Evolutionary conservation across 2,113 vertebrate species (phyloP).

Genomic region (Mixornis gularis): DNA sequence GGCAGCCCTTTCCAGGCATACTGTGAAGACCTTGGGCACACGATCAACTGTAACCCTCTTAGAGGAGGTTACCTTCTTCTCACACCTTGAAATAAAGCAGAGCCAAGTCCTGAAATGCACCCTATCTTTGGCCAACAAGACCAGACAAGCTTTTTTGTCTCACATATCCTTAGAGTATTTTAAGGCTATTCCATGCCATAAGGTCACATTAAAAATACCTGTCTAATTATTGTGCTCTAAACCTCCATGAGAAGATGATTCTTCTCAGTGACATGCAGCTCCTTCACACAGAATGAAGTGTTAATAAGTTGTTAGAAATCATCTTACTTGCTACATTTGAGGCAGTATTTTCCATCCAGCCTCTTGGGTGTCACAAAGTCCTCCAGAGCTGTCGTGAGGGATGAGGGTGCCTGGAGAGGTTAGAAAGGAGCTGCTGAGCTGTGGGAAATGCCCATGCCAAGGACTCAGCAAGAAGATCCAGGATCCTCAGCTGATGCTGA

Average conservation of each 20-base stretch:
- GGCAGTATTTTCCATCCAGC: conserved; percentile 69
- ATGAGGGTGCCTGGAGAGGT: conserved; percentile 62
- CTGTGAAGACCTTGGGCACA: neutral
- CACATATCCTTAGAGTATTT: neutral
- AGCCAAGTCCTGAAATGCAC: neutral
- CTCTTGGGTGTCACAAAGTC: conserved; percentile 88
- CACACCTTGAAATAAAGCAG: neutral
- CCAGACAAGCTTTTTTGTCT: neutral
- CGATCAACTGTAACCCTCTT: neutral
- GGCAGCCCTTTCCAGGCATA: neutral
- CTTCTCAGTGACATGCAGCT: neutral
- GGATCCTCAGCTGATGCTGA: neutral
- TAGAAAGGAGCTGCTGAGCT: neutral
- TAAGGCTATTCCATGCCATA: neutral
- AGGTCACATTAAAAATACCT: neutral
- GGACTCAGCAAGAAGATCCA: neutral
- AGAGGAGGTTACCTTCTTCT: neutral
- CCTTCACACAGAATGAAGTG: neutral
- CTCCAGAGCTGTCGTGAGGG: conserved; percentile 84
- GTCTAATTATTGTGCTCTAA: neutral
- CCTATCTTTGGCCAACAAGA: neutral
- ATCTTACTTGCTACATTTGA: neutral
- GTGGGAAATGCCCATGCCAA: neutral
- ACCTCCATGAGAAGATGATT: neutral
- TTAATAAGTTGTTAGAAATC: neutral